Base-by-base conservation (phyloP, 2,113 vertebrate genomes). In the Amphiprion percula region DNA sequence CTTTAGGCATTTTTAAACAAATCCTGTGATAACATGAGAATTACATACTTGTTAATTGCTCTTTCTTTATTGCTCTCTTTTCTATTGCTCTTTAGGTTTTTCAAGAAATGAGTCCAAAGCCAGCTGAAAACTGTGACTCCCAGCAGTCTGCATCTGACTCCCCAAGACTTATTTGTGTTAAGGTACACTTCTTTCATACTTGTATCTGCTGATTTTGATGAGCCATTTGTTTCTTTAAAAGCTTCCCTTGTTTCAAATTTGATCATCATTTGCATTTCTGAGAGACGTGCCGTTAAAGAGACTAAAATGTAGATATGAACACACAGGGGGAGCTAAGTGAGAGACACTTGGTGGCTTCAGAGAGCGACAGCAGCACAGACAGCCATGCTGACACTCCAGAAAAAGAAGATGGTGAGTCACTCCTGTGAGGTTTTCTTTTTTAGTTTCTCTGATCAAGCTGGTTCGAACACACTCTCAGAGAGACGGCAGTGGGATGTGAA, bases 91-190 rank as follows among this genome's bases (percentile, higher is more conserved):
- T 9, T 10, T 82, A 99, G 97, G 97, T 98, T 21, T 98, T 99
- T 89, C 96, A 98, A 88, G 98, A 99, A 76, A 97, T 97, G 83
- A 97, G 97, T 0, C 90, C 95, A 10, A 95, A 95, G 78, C 94
- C 96, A 30, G 73, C 89, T 0, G 97, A 98, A 53, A 80, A 82
- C 49, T 72, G 84, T 0, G 98, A 99, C 63, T 88, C 93, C 54
- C 95, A 94, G 67, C 95, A 95, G 59, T 93, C 90, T 37, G 77
- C 84, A 16, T 93, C 95, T 0, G 98, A 99, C 23, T 95, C 85
- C 0, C 95, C 95, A 23, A 95, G 96, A 24, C 95, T 95, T 64
- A 95, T 86, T 72, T 96, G 94, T 56, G 95, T 94, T 15, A 98
- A 97, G 93, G 97, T 98, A 92, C 3, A 11, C 3, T 41, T 0